phyloP scores from a whole-genome alignment of 92 coral and sea anemone genomes.

The Bergia puertoricense region DNA sequence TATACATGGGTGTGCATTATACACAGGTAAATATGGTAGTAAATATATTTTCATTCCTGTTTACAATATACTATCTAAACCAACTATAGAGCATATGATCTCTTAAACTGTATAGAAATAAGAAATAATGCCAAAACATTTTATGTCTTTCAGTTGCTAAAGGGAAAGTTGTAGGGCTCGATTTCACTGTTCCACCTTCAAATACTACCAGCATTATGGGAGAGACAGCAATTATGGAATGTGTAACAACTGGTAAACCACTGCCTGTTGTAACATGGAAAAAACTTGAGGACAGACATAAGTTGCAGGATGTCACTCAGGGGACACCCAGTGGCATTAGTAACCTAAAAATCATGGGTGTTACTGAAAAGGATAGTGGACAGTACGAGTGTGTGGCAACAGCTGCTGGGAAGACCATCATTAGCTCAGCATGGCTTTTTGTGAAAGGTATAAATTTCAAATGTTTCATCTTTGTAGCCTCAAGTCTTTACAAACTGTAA shows the following conservation, averaged over 20 bases:
- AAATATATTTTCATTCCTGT: too few relatives aligned
- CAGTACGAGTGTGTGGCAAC: slow-evolving; percentile 76
- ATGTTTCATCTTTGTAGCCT: background rate
- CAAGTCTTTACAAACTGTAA: background rate
- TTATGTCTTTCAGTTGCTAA: slow-evolving; percentile 13
- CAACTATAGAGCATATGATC: background rate
- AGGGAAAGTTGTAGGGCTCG: background rate
- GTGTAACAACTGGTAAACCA: slow-evolving; percentile 81
- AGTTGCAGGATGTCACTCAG: slow-evolving; percentile 13
- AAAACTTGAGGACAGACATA: slow-evolving; percentile 42
- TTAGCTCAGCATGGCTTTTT: slow-evolving; percentile 67
- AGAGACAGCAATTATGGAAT: slow-evolving; percentile 61
- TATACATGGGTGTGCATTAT: too few relatives aligned
- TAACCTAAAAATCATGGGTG: slow-evolving; percentile 57
- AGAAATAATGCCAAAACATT: background rate
- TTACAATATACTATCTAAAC: background rate
- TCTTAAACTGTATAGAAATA: background rate
- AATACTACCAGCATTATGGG: slow-evolving; percentile 67
- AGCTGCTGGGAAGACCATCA: slow-evolving; percentile 66
- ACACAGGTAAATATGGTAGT: background rate
- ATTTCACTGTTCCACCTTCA: slow-evolving; percentile 51
- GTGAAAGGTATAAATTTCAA: slow-evolving; percentile 62
- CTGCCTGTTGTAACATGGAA: slow-evolving; percentile 68
- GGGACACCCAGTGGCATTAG: slow-evolving; percentile 48
- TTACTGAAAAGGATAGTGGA: slow-evolving; percentile 67